These are phyloP conservation scores for Drosophila greeni DNA, from an alignment of 2,888 invertebrate genomes.

Conservation along the genomic window DNA sequence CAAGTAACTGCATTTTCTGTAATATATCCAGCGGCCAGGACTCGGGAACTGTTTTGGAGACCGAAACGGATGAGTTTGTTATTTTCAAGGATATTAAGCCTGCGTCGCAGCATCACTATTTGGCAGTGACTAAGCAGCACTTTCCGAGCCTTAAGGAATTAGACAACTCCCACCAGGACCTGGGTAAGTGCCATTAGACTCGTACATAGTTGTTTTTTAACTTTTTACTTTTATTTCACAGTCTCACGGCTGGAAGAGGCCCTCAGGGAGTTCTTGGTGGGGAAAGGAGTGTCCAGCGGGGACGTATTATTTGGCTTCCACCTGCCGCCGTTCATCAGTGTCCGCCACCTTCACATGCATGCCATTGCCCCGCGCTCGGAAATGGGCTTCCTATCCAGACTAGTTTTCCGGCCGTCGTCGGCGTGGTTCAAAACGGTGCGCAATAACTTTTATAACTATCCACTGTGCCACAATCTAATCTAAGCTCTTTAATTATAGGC, in stretches of 20 bases:
- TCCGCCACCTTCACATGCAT: conserved; percentile 90
- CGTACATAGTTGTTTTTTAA: neutral
- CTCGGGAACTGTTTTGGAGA: conserved; percentile 82
- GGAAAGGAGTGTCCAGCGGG: conserved; percentile 79
- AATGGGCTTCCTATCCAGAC: conserved; percentile 84
- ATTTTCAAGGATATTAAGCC: conserved; percentile 92
- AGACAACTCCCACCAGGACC: conserved; percentile 82
- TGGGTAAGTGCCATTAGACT: conserved; percentile 80
- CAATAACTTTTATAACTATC: neutral
- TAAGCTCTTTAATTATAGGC: conserved; percentile 28
- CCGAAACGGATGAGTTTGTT: conserved; percentile 86
- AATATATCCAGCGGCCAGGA: conserved; percentile 84
- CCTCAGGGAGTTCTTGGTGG: conserved; percentile 79
- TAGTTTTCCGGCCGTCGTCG: conserved; percentile 84
- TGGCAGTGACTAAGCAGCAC: conserved; percentile 88
- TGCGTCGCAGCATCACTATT: conserved; percentile 87
- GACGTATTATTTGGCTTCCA: conserved; percentile 88
- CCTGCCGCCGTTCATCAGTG: conserved; percentile 92
- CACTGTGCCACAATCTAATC: neutral
- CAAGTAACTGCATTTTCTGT: conserved; percentile 84
- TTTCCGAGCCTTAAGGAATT: conserved; percentile 87
- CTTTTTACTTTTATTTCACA: conserved; percentile 78
- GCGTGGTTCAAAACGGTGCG: conserved; percentile 92
- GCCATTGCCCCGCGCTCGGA: conserved; percentile 88
- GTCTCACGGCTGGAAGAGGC: conserved; percentile 84